Base-by-base conservation (phyloP, 2,113 vertebrate species). In the Etia nguti region DNA sequence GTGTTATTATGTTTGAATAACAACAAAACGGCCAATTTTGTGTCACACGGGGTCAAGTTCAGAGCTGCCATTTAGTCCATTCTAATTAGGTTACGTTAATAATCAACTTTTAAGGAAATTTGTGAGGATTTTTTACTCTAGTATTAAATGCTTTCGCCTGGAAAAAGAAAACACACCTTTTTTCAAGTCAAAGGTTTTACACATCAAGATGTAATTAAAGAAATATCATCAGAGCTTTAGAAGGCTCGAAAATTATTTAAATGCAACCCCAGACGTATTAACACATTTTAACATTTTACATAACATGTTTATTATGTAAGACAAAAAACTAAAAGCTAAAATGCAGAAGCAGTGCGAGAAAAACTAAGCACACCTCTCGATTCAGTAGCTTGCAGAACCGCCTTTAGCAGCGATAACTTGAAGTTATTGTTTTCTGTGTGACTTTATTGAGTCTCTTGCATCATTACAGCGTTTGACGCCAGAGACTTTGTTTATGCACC, bases 231-330 rank as follows among this genome's bases (percentile, higher is more conserved):
- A 9, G 65, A 20, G 16, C 18, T 8, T 50, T 12, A 56, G 54
- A 22, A 56, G n/a, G 54, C 12, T 56, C 54, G 3, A 20, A 18
- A 0, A 70, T 41, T 15, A 41, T 15, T 41, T 38, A 41, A 41
- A 65, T 0, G 5, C 1, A 1, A 46, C 8, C 0, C 2, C 9
- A 75, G 43, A 75, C 0, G 60, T 38, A 38, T 1, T 13, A 75
- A 2, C 9, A 2, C 24, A 20, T 18, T 46, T 8, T 8, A 10
- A 48, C 15, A 75, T 75, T 48, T 48, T 75, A 70, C n/a, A 43
- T 4, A 22, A 24, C 4, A 11, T 41, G 2, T 20, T 20, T 52
- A 20, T 50, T 50, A 8, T 52, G 7, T 8, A 52, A 52, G 8
- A 50, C 18, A 0, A 65, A 10, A 65, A 36, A 75, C 2, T 18